Percentiles rank a stretch among this genome's conserved stretches.
Conservation (phyloP, 2,113 vertebrate genomes). For the Oreochromis aureus region DNA sequence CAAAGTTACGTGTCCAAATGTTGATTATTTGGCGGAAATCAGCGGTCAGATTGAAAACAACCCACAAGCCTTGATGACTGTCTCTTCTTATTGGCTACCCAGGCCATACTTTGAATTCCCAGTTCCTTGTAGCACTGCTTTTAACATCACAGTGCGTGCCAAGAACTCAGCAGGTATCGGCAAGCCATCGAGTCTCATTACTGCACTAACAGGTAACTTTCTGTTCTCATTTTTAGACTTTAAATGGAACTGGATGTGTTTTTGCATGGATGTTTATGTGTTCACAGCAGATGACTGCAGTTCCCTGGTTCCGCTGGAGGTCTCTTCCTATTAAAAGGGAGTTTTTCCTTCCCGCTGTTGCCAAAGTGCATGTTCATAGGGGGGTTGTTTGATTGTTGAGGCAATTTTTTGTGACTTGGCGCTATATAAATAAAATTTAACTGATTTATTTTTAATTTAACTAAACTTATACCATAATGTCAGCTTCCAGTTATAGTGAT, state of each 20-base stretch:
- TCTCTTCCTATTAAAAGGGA: not conserved
- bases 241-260: not conserved
- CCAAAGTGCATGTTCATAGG: not conserved
- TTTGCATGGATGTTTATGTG: not conserved
- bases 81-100: constrained; percentile 70
- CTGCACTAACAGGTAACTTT: constrained; percentile 60
- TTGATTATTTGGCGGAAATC: constrained; percentile 58
- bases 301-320: not conserved
- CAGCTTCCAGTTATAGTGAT: not conserved
- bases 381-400: not conserved
- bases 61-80: constrained; percentile 25
- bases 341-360: not conserved
- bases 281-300: not conserved
- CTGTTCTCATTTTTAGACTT: not conserved
- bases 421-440: not conserved
- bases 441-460: not conserved
- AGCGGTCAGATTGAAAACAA: constrained; percentile 48
- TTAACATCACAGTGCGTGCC: constrained; percentile 53
- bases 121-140: constrained; percentile 68
- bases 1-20: constrained; percentile 43
- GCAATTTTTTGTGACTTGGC: not conserved
- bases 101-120: constrained; percentile 66
- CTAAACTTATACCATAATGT: not conserved
- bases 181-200: constrained; percentile 18
- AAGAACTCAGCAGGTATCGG: constrained; percentile 62